Conservation (phyloP, 2,888 invertebrate species). For the Keiferia lycopersicella region DNA sequence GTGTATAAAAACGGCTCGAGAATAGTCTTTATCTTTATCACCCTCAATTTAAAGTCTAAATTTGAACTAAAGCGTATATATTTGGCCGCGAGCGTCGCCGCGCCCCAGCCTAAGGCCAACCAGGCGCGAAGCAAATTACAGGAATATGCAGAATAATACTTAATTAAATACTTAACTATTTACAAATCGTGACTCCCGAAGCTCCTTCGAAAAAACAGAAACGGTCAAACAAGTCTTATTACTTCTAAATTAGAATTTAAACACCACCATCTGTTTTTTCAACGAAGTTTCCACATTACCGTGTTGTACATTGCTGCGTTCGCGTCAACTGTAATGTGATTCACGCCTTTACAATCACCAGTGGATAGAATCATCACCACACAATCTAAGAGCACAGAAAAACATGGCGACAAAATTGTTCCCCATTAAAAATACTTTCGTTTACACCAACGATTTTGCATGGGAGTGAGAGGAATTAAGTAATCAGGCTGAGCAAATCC, state of each 20-base stretch:
- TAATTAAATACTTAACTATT: conserved; percentile 73
- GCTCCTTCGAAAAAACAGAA: conserved; percentile 5
- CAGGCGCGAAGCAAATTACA: conserved; percentile 77
- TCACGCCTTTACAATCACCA: conserved; percentile 62
- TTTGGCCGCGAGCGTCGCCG: neutral
- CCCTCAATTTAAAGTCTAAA: neutral
- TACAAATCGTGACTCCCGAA: conserved; percentile 52
- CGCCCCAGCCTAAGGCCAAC: conserved; percentile 35
- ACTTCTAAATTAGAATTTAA: neutral
- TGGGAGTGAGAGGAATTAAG: conserved; percentile 35
- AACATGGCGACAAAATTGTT: conserved; percentile 31
- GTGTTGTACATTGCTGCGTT: conserved; percentile 32
- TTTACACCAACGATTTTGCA: conserved; percentile 39
- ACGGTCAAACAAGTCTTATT: neutral
- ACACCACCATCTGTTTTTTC: neutral
- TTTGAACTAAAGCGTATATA: conserved; percentile 13
- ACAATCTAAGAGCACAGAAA: conserved; percentile 7
- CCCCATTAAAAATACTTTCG: conserved; percentile 41
- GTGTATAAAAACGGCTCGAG: no score
- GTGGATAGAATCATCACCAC: conserved; percentile 40
- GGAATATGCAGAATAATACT: conserved; percentile 66
- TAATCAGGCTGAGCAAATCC: conserved; percentile 47
- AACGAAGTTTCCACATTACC: conserved; percentile 13
- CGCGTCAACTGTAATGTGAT: conserved; percentile 69
- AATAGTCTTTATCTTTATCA: neutral